These are phyloP conservation scores for Osedax frankpressi DNA, from an alignment of 2,888 invertebrate genomes.

Conservation along the genomic window DNA sequence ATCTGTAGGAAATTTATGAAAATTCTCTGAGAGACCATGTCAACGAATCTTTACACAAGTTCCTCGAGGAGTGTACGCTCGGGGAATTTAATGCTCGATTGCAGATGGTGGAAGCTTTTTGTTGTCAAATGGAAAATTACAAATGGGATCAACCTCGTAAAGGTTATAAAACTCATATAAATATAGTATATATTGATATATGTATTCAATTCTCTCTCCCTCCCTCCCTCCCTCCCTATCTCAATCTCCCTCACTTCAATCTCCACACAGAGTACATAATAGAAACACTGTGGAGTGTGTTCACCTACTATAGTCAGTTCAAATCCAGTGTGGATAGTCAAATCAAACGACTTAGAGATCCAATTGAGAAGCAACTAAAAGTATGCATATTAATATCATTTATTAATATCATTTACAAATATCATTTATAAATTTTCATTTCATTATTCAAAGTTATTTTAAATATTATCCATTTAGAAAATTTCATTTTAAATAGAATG, in stretches of 20 bases:
- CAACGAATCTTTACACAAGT: conserved; percentile 55
- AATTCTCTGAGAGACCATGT: conserved; percentile 7
- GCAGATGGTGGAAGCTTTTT: conserved; percentile 64
- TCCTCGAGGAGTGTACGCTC: conserved; percentile 68
- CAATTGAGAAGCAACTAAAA: conserved; percentile 78
- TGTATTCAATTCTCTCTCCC: too few species aligned
- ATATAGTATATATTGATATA: too few species aligned
- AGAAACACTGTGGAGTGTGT: conserved; percentile 48
- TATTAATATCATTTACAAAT: too few species aligned
- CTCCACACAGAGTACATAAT: conserved; percentile 17
- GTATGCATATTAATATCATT: too few species aligned
- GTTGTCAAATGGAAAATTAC: conserved; percentile 60
- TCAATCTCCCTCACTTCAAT: too few species aligned
- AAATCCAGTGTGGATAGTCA: conserved; percentile 54
- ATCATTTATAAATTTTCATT: too few species aligned
- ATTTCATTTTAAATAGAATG: too few species aligned
- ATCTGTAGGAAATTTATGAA: neutral
- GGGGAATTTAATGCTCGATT: conserved; percentile 71
- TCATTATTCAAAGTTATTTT: too few species aligned
- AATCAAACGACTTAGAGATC: conserved; percentile 59
- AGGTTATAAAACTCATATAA: too few species aligned
- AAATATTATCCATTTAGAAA: too few species aligned
- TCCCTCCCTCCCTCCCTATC: too few species aligned
- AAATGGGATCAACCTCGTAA: neutral
- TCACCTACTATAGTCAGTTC: conserved; percentile 73